Evolutionary conservation across 2,888 invertebrate genomes (phyloP).

Genomic region (Apamea sordens): DNA sequence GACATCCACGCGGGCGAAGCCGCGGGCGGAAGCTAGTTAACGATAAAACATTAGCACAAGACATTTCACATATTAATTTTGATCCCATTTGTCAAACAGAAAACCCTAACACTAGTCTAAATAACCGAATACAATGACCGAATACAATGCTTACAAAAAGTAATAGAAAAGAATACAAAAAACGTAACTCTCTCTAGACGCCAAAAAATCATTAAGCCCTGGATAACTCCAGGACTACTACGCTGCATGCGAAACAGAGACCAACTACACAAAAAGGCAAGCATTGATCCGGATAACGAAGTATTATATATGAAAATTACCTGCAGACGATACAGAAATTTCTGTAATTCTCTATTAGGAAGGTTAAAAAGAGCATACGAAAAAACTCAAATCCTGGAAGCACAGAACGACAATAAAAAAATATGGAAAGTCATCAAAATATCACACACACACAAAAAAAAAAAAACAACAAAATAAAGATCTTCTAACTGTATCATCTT

Average conservation of each 20-base stretch:
- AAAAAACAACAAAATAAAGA: neutral
- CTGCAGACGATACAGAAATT: neutral
- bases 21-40: too few relatives aligned
- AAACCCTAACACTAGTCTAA: too few relatives aligned
- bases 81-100: too few relatives aligned
- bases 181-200: too few relatives aligned
- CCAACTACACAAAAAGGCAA: neutral
- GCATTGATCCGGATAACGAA: constrained; percentile 1
- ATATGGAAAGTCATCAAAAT: constrained; percentile 12
- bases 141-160: too few relatives aligned
- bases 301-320: neutral
- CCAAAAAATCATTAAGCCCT: constrained; percentile 6
- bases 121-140: too few relatives aligned
- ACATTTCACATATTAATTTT: too few relatives aligned
- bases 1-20: too few relatives aligned
- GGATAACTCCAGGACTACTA: neutral
- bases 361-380: constrained; percentile 1
- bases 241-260: neutral
- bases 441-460: neutral
- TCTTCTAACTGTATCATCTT: neutral
- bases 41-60: too few relatives aligned
- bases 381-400: neutral
- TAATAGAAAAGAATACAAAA: too few relatives aligned
- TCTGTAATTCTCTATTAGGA: constrained; percentile 5
- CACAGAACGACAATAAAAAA: constrained; percentile 2